A percentile compares a stretch with the other conserved stretches of the same genome.
Evolutionary conservation across 2,797 vertebrate genomes (phyloP).

Genomic region (Macroramphosus scolopax): DNA sequence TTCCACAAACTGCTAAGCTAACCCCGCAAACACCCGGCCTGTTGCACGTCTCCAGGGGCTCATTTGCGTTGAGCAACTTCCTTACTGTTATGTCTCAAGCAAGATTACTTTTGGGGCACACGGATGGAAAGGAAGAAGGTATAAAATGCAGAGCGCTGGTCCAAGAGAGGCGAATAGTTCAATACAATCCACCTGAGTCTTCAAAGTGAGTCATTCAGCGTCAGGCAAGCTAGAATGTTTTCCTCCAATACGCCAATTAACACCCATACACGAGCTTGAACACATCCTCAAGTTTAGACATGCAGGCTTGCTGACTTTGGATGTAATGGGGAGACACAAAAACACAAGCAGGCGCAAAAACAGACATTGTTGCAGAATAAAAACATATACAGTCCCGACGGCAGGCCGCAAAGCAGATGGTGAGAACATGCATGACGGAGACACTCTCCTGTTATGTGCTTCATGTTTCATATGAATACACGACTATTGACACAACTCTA

Average conservation of each 20-base stretch:
- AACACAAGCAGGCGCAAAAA: conserved; percentile 1
- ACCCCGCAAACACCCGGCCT: conserved; percentile 17
- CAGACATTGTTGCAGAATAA: too few relatives aligned
- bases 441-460: too few relatives aligned
- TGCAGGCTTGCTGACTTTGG: conserved; percentile 21
- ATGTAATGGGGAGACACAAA: conserved; percentile 1
- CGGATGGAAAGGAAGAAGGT: conserved; percentile 9
- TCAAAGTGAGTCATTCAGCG: conserved; percentile 8
- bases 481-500: too few relatives aligned
- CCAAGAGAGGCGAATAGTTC: conserved; percentile 6
- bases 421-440: too few relatives aligned
- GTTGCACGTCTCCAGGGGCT: conserved; percentile 50
- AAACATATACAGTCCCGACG: too few relatives aligned
- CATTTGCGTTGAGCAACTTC: conserved; percentile 48
- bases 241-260: conserved; percentile 59
- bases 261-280: conserved; percentile 31
- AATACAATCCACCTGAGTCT: neutral
- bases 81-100: conserved; percentile 52
- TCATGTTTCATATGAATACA: too few relatives aligned
- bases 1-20: conserved; percentile 40
- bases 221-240: conserved; percentile 31
- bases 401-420: too few relatives aligned
- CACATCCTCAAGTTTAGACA: conserved; percentile 36
- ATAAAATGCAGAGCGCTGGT: conserved; percentile 2
- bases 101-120: conserved; percentile 6